A percentile compares a stretch with the other conserved stretches of the same genome.
Conservation (phyloP, 2,797 vertebrate species). For the Typhlichthys eigenmanni region DNA sequence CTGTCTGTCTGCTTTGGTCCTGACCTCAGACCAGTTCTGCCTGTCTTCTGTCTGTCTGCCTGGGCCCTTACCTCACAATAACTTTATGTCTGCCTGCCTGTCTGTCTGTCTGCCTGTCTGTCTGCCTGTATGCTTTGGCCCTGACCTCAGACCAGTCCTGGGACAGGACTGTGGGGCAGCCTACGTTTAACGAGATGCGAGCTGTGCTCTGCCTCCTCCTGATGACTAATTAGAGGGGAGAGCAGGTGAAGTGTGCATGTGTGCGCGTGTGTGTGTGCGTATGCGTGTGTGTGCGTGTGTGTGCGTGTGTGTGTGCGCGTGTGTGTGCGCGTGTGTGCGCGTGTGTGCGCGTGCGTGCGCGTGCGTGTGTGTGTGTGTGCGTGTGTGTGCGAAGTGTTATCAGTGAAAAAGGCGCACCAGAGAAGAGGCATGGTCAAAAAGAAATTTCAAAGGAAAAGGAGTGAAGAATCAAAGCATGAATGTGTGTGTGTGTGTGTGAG, state of each 20-base stretch:
- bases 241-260: slow-evolving; percentile 19
- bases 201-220: slow-evolving; percentile 35
- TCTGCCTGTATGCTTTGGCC: slow-evolving; percentile 36
- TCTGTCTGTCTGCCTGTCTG: too few relatives aligned
- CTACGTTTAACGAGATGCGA: slow-evolving; percentile 57
- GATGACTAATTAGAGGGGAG: slow-evolving; percentile 65
- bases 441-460: slow-evolving; percentile 19
- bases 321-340: neutral
- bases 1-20: slow-evolving; percentile 39
- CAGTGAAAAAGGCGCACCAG: slow-evolving; percentile 16
- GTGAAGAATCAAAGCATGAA: slow-evolving; percentile 3
- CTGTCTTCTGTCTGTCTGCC: too few relatives aligned
- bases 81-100: too few relatives aligned
- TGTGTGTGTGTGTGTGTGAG: too few relatives aligned
- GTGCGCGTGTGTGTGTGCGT: slow-evolving; percentile 1
- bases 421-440: slow-evolving; percentile 17
- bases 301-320: slow-evolving; percentile 5
- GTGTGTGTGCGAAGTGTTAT: slow-evolving; percentile 15
- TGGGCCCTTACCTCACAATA: slow-evolving; percentile 6
- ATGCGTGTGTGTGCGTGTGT: slow-evolving; percentile 31
- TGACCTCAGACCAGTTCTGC: slow-evolving; percentile 52
- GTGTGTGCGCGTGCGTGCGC: slow-evolving; percentile 1
- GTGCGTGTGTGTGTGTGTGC: slow-evolving; percentile 33
- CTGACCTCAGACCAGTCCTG: slow-evolving; percentile 24
- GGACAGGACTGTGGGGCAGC: slow-evolving; percentile 47